Conservation (phyloP, 2,888 invertebrate species). For the Icerya purchasi region DNA sequence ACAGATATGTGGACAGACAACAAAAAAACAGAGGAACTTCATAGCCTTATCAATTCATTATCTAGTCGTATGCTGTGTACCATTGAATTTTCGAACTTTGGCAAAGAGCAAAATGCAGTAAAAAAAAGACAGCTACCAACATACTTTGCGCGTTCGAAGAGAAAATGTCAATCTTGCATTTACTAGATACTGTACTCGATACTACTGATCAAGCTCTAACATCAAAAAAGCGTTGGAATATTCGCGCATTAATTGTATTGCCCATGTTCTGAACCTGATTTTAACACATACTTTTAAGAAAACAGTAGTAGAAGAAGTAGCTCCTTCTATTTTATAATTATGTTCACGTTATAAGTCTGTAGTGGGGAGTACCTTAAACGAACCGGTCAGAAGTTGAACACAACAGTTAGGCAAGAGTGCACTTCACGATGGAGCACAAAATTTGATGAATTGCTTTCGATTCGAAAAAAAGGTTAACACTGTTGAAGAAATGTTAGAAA, state of each 20-base stretch:
- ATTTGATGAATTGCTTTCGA: too few species aligned
- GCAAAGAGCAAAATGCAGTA: background rate
- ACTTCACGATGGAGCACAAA: too few species aligned
- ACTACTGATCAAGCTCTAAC: slow-evolving; percentile 1
- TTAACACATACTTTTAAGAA: background rate
- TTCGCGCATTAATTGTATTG: background rate
- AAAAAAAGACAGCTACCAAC: background rate
- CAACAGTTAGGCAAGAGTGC: too few species aligned
- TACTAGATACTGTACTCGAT: background rate
- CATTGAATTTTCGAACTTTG: background rate
- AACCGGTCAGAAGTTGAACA: background rate
- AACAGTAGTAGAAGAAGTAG: too few species aligned
- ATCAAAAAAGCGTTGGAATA: background rate
- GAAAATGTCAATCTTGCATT: background rate
- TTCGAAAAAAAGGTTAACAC: too few species aligned
- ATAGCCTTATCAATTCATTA: background rate
- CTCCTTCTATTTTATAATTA: background rate
- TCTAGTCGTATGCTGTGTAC: background rate
- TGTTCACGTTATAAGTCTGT: background rate
- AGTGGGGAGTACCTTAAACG: background rate
- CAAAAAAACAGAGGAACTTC: background rate
- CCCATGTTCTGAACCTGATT: background rate
- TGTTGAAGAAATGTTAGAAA: background rate
- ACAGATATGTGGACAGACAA: background rate
- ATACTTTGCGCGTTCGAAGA: background rate